Evolutionary conservation across 2,888 invertebrate genomes (phyloP).

Genomic region (Stenoptilia bipunctidactyla): DNA sequence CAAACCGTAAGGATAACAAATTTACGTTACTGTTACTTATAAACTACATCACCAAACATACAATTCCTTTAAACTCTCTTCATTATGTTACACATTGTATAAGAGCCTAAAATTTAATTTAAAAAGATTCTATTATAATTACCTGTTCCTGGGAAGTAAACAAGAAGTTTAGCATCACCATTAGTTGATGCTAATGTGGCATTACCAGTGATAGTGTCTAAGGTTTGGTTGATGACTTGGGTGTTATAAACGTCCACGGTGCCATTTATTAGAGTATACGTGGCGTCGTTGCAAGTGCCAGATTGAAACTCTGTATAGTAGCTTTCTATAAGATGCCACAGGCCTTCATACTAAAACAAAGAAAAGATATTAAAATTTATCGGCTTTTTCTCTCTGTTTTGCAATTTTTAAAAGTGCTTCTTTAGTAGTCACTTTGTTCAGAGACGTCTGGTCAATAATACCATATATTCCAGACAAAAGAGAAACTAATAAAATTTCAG

Average conservation of each 20-base stretch:
- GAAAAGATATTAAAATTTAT: not conserved
- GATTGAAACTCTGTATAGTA: conserved; percentile 34
- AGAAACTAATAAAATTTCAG: no score
- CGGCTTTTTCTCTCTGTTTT: not conserved
- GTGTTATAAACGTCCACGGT: conserved; percentile 31
- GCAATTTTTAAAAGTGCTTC: not conserved
- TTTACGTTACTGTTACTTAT: no score
- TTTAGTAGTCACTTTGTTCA: no score
- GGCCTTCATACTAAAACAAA: conserved; percentile 21
- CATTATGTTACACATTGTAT: no score
- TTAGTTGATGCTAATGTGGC: conserved; percentile 61
- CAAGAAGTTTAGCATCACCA: conserved; percentile 68
- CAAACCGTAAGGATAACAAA: no score
- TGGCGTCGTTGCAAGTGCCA: conserved; percentile 35
- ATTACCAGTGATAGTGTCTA: conserved; percentile 28
- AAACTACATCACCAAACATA: no score
- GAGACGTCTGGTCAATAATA: no score
- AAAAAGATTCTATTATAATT: not conserved
- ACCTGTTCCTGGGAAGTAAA: conserved; percentile 63
- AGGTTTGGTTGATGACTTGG: conserved; percentile 28
- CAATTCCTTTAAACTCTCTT: no score
- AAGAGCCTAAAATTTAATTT: no score
- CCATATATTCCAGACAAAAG: no score
- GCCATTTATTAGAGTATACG: conserved; percentile 23
- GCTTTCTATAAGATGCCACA: conserved; percentile 38